A percentile compares a stretch with the other conserved stretches of the same genome.
phyloP scores from a whole-genome alignment of 2,113 vertebrate genomes.

The Gavia stellata region DNA sequence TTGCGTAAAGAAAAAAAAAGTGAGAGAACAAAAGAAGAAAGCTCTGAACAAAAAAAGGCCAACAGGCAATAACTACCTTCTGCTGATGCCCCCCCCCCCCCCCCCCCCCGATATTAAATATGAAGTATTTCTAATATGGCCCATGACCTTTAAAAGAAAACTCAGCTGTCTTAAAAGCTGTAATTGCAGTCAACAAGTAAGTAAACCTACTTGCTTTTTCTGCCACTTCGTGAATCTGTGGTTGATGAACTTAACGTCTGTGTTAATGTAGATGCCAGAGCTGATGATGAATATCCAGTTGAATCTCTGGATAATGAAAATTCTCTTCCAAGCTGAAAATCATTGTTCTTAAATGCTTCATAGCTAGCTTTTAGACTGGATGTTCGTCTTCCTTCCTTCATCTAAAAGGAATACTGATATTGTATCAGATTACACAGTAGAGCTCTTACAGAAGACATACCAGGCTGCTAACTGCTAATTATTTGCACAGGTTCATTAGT shows the following conservation, averaged over 20 bases:
- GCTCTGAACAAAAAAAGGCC: neutral
- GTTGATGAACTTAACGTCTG: slow-evolving; percentile 85
- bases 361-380: slow-evolving; percentile 97
- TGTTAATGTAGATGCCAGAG: slow-evolving; percentile 92
- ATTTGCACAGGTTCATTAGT: neutral
- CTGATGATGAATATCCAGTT: slow-evolving; percentile 86
- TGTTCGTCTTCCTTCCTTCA: slow-evolving; percentile 96
- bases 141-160: neutral
- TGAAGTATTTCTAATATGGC: neutral
- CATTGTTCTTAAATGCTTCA: slow-evolving; percentile 98
- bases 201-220: slow-evolving; percentile 93
- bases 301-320: slow-evolving; percentile 88
- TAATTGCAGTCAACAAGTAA: neutral
- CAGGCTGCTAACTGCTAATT: neutral
- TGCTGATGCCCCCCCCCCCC: neutral
- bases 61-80: neutral
- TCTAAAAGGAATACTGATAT: slow-evolving; percentile 72
- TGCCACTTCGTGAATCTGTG: slow-evolving; percentile 88
- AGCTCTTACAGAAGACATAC: neutral
- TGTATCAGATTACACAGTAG: neutral
- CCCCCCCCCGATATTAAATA: neutral
- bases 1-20: neutral
- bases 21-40: neutral
- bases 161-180: neutral
- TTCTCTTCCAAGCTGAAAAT: slow-evolving; percentile 92